Base-by-base conservation (phyloP, 35 echinoderm and acorn worm genomes). In the Ophiothrix spiculata region DNA sequence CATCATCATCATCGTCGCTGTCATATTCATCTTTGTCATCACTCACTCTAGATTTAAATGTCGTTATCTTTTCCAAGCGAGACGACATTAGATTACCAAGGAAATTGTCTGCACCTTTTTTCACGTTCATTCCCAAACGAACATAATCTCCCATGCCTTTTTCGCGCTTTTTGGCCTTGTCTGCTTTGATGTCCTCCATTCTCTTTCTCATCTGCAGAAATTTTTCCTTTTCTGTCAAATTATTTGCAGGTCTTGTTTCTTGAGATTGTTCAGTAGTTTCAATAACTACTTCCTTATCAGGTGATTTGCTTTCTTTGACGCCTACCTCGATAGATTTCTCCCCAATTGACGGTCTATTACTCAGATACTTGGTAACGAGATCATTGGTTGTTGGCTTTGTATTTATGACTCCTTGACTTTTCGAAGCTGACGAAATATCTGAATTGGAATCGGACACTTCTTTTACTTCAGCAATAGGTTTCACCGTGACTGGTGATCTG, bases 211-310 rank as follows among this genome's bases (percentile, higher is more conserved):
- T 84, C n/a, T 64, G 28, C 32, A 84, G 19, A 37, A 84, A 84
- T 84, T 84, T 84, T 32, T 84, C 81, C 56, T 63, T 84, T 29
- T 84, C 81, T 35, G 81, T 84, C 31, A 84, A 37, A 64, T 74
- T 60, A 45, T 84, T 69, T 69, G 17, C 60, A 54, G 45, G 8
- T 54, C 8, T 21, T 21, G 21, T 8, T 54, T 54, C 8, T 54
- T 54, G 8, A 54, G 8, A 11, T 54, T 54, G 45, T 54, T 54
- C 45, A 8, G 8, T 8, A 54, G 45, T 11, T 54, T 54, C 45
- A 54, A 54, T 8, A 11, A 11, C 45, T 54, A 54, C n/a, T n/a
- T n/a, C 45, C 33, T n/a, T 25, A 4, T 42, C 81, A 36, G 40
- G 23, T 45, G 31, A 31, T 34, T 84, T 32, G 0, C n/a, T 56